Evolutionary conservation across 2,797 vertebrate species (phyloP).

Genomic region (Phylloscopus collybita): DNA sequence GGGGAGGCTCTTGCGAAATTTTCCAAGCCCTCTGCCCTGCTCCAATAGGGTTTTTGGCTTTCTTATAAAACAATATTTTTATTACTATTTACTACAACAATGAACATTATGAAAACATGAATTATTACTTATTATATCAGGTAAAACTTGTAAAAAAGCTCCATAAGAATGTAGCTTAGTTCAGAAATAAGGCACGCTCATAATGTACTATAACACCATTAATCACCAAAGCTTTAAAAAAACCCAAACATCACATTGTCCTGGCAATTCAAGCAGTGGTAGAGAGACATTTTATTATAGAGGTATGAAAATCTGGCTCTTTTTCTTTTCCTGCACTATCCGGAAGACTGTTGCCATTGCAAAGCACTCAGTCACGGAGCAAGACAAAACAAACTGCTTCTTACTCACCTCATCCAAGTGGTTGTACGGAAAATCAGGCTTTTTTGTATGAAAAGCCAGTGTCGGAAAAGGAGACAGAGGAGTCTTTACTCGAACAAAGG

Average conservation of each 20-base stretch:
- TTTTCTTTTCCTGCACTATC: not conserved
- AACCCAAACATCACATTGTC: not conserved
- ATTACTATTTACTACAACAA: too few relatives aligned
- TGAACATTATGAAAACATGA: too few relatives aligned
- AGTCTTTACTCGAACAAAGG: too few relatives aligned
- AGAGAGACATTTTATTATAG: not conserved
- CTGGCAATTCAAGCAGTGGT: not conserved
- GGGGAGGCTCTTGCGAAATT: too few relatives aligned
- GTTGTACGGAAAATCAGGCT: accelerated
- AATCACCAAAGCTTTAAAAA: slow-evolving; percentile 13
- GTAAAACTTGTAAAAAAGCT: slow-evolving; percentile 43
- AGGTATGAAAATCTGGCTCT: not conserved
- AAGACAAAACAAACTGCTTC: not conserved
- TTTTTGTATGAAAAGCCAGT: not conserved
- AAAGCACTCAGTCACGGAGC: not conserved
- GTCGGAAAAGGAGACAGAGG: too few relatives aligned
- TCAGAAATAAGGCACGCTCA: slow-evolving; percentile 16
- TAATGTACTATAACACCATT: slow-evolving; percentile 47
- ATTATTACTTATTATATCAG: not conserved
- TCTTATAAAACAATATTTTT: too few relatives aligned
- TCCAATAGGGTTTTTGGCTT: too few relatives aligned
- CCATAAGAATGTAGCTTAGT: slow-evolving; percentile 45
- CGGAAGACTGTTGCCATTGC: not conserved
- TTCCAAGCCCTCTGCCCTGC: too few relatives aligned
- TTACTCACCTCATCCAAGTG: not conserved